Conservation (phyloP, 2,113 vertebrate species). For the Cervus canadensis region DNA sequence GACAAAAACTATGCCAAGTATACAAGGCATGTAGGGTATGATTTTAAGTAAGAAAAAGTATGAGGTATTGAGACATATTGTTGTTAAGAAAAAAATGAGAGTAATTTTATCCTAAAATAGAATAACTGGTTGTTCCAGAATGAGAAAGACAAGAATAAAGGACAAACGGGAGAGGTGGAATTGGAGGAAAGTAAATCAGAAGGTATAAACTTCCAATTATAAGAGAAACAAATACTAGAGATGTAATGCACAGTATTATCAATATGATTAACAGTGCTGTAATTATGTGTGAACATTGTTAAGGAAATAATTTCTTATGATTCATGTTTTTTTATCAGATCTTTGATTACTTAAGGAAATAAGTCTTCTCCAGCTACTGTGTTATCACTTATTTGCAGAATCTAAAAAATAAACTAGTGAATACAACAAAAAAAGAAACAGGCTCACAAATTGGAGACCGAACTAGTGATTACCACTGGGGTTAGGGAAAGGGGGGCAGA, state of each 20-base stretch:
- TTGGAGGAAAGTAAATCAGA: not conserved
- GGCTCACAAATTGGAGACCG: not conserved
- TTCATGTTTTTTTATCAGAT: not conserved
- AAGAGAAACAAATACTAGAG: not conserved
- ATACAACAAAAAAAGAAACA: not conserved
- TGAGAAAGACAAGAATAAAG: not conserved
- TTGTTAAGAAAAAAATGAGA: not conserved
- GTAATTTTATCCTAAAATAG: not conserved
- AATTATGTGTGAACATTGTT: not conserved
- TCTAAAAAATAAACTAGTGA: not conserved
- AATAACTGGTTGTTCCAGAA: not conserved
- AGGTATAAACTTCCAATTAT: not conserved
- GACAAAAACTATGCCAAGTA: not conserved
- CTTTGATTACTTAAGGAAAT: not conserved
- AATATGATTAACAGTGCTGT: not conserved
- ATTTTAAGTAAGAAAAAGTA: not conserved
- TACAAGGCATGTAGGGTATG: not conserved
- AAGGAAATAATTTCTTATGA: not conserved
- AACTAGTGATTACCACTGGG: not conserved
- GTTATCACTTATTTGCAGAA: not conserved
- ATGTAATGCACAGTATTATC: not conserved
- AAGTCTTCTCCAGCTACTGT: not conserved
- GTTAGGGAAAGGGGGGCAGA: not conserved
- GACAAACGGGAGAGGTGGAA: not conserved
- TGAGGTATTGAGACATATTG: not conserved